These are phyloP conservation scores for Tadarida brasiliensis DNA, from an alignment of 2,797 vertebrate genomes.

Conservation along the genomic window DNA sequence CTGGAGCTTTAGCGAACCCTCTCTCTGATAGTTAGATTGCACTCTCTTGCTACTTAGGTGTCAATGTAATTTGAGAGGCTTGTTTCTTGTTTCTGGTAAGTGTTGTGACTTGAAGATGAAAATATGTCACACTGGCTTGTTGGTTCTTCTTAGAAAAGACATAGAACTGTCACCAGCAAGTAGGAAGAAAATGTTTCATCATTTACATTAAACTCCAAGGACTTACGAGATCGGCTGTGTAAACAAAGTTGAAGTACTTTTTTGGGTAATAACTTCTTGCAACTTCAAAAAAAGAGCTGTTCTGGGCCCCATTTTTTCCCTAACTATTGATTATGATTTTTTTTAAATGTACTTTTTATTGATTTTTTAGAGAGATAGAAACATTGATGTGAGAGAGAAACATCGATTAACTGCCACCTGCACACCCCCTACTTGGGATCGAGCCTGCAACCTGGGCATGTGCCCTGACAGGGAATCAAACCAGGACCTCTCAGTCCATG, in stretches of 20 bases:
- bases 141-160: slow-evolving; percentile 71
- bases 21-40: slow-evolving; percentile 78
- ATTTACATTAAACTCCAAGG: slow-evolving; percentile 75
- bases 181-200: slow-evolving; percentile 79
- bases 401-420: too few relatives aligned
- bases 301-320: slow-evolving; percentile 20
- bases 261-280: slow-evolving; percentile 65
- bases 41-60: slow-evolving; percentile 65
- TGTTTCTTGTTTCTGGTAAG: slow-evolving; percentile 79
- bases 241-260: slow-evolving; percentile 82
- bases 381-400: too few relatives aligned
- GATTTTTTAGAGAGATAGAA: too few relatives aligned
- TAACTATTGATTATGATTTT: background rate
- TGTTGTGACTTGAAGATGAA: slow-evolving; percentile 82
- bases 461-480: too few relatives aligned
- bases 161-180: slow-evolving; percentile 64
- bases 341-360: too few relatives aligned
- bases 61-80: slow-evolving; percentile 80
- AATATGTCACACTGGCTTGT: slow-evolving; percentile 74
- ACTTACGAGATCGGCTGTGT: slow-evolving; percentile 67
- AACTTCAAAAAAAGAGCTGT: slow-evolving; percentile 46
- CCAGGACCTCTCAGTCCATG: too few relatives aligned
- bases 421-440: too few relatives aligned
- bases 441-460: too few relatives aligned
- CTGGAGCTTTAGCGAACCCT: slow-evolving; percentile 62